Base-by-base conservation (phyloP, 1,140 invertebrate species). In the Holcopasites calliopsidis region DNA sequence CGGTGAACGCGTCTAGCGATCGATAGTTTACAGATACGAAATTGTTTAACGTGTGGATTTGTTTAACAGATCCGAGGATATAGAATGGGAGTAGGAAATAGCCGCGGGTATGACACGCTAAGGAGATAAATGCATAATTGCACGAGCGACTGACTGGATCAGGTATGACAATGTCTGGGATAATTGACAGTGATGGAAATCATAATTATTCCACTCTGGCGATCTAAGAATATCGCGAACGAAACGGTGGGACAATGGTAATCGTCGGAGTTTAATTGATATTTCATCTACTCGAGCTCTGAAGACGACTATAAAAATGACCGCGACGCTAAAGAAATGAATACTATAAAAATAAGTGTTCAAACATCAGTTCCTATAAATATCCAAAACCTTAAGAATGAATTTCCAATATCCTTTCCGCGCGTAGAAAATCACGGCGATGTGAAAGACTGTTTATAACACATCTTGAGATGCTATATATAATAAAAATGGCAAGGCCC, bases 121-220 rank as follows among this genome's bases (percentile, higher is more conserved):
- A 50, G 33, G 16, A 52, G 44, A 66, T 66, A 66, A 66, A 52
- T 66, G 49, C 38, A 38, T 66, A 66, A 66, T 66, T 52, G 42
- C 60, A 64, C 1, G n/a, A 33, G 38, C 31, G 16, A 28, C 47
- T 35, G 64, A 66, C 47, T 13, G 52, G 33, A 52, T 38, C 35
- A 66, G 35, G 47, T 38, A 13, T 35, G 64, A 66, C 64, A 35
- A 52, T 38, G 47, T 52, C 47, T 38, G n/a, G 26, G 21, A 16
- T 66, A 52, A 66, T 50, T 66, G 64, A 66, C 64, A 66, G 64
- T 66, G 64, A 66, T 33, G 21, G 38, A 47, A 66, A 66, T 38
- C 13, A 31, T 66, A 66, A 66, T 52, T 66, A 35, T 38, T 28
- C 64, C 26, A 64, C 49, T 64, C 60, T 52, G 13, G 38, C 6